These are phyloP conservation scores for Aviceda subcristata DNA, from an alignment of 2,113 vertebrate genomes.

Conservation along the genomic window DNA sequence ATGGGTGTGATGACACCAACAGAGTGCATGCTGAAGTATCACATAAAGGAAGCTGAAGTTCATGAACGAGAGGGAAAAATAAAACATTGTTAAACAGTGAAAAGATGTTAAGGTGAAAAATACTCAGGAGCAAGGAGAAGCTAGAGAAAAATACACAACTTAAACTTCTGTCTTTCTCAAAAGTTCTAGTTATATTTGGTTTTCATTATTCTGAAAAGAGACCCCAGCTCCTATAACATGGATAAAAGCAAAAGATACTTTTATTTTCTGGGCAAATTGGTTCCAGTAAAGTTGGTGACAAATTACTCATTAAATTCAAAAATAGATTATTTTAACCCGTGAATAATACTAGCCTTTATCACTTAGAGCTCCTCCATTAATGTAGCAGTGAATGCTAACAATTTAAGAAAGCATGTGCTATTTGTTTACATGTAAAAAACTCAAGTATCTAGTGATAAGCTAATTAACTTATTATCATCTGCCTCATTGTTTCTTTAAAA, in stretches of 20 bases:
- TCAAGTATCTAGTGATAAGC: background rate
- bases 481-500: background rate
- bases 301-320: background rate
- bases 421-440: background rate
- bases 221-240: background rate
- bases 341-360: background rate
- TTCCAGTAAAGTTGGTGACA: background rate
- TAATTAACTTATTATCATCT: background rate
- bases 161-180: background rate
- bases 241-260: background rate
- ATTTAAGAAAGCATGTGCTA: background rate
- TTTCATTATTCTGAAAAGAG: background rate
- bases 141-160: background rate
- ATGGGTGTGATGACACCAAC: slow-evolving; percentile 63
- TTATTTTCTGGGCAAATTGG: background rate
- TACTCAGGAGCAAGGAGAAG: slow-evolving; percentile 10
- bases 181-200: background rate
- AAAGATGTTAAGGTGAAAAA: background rate
- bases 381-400: background rate
- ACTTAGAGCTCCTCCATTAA: background rate
- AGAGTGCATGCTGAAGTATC: slow-evolving; percentile 61
- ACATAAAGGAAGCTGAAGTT: slow-evolving; percentile 65
- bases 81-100: slow-evolving; percentile 52
- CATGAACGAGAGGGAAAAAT: slow-evolving; percentile 58
- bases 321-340: background rate